Evolutionary conservation across 1,140 invertebrate genomes (phyloP), one percentile per base, ranked within the genome.

Genomic region (Yoshiicerus persimilis): DNA sequence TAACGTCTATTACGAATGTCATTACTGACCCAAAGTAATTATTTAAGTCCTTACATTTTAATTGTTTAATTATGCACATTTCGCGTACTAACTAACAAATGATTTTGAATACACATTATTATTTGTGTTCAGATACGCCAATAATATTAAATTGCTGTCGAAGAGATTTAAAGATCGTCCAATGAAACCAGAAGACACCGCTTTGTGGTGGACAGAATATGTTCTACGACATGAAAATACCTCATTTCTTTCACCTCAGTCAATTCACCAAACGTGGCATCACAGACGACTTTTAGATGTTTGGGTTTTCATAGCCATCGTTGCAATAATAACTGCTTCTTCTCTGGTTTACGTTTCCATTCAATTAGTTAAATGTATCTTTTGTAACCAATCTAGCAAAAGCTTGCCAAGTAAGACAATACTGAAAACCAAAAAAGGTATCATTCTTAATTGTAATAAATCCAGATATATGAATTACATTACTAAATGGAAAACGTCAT

Each of bases 181-280:
- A n/a, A n/a, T n/a, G n/a, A n/a, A n/a, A n/a, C n/a, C n/a, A n/a
- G n/a, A n/a, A n/a, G n/a, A n/a, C n/a, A n/a, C n/a, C n/a, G n/a
- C n/a, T n/a, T n/a, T n/a, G n/a, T n/a, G n/a, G n/a, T n/a, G n/a
- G n/a, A n/a, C n/a, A n/a, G n/a, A n/a, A n/a, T n/a, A n/a, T n/a
- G n/a, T n/a, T n/a, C n/a, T n/a, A 85, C 86, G 36, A 47, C 84
- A 89, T 62, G 56, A 89, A 13, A 84, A 89, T 16, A 20, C 62
- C 8, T 80, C 62, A 10, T 23, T 16, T n/a, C 32, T 89, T 8
- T 47, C 38, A 38, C 88, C 87, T 1, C 30, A 87, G n/a, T 11
- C 36, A 5, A 30, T 9, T 9, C 2, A 86, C 11, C 87, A 87
- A 39, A 85, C 80, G 23, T 87, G 87, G 87, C 88, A 70, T 38